Evolutionary conservation across 35 echinoderm and acorn worm genomes (phyloP), one percentile per base, ranked within the genome.

Genomic region (Apostichopus japonicus): DNA sequence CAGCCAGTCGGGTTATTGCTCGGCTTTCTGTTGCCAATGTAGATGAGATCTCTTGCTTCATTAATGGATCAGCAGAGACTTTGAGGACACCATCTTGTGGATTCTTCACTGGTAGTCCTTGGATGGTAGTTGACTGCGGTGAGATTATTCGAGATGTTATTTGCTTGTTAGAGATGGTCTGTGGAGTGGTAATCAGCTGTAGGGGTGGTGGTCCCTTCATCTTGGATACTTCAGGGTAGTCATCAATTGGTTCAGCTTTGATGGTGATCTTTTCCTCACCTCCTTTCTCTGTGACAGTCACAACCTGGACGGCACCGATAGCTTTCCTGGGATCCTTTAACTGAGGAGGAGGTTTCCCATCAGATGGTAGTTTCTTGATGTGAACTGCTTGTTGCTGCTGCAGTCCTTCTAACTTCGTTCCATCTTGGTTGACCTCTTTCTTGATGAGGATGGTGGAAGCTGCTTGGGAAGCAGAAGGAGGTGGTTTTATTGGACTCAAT

Each of bases 231-330:
- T 89, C 86, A 15, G 59, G 59, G 44, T 89, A 89, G 10, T 89
- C 86, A 89, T 89, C 86, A 19, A 24, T 73, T 53, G 86, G 86
- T 27, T 89, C 86, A 51, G 86, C 16, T 63, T 89, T 89, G 56
- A 89, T 89, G 63, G 61, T 72, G 24, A 89, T 44, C 52, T 89
- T 71, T 22, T 72, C 86, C 59, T 52, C 86, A 7, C 33, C 51
- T 10, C 51, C 24, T 22, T 72, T 23, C 6, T 89, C 86, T 72
- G 24, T 73, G 4, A 89, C 63, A 1, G 86, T 84, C 17, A 84
- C 81, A 13, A 84, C 5, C 16, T 84, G 81, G 23, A 84, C 81
- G 9, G 54, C 54, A 57, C 81, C 81, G 5, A 10, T 57, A 53
- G 53, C 54, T 54, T 57, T 84, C 81, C 53, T 55, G 17, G 22